Percentiles rank a stretch among this genome's conserved stretches.
These are phyloP conservation scores for Agrochola lychnidis DNA, from an alignment of 2,888 invertebrate species.

Conservation along the genomic window DNA sequence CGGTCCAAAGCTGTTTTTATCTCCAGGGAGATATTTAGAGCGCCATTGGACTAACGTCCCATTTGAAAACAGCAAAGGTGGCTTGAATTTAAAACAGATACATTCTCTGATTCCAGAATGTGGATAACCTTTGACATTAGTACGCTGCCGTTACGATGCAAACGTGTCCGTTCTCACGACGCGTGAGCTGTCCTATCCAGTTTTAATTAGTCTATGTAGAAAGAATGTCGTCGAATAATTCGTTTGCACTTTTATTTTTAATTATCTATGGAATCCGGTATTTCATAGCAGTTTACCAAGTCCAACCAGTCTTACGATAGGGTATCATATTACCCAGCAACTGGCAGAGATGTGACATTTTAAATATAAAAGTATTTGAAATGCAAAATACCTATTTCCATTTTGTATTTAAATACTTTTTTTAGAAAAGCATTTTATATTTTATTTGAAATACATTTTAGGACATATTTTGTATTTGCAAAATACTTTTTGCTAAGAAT, in stretches of 20 bases:
- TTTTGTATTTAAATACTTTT: no score
- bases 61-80: slow-evolving; percentile 54
- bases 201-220: slow-evolving; percentile 15
- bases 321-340: no score
- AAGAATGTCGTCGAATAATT: slow-evolving; percentile 3
- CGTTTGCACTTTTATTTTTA: not conserved
- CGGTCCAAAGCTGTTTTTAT: slow-evolving; percentile 23
- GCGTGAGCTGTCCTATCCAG: slow-evolving; percentile 7
- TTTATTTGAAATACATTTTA: no score
- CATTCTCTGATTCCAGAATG: slow-evolving; percentile 49
- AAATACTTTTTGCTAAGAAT: no score
- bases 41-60: slow-evolving; percentile 39
- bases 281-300: not conserved
- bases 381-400: no score
- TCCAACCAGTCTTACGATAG: no score
- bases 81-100: slow-evolving; percentile 57
- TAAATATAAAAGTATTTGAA: no score
- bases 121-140: slow-evolving; percentile 45
- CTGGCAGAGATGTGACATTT: no score
- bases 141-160: slow-evolving; percentile 2
- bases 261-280: not conserved
- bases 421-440: no score
- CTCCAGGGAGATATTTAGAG: slow-evolving; percentile 48
- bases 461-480: no score
- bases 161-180: slow-evolving; percentile 6